Evolutionary conservation across 2,113 vertebrate species (phyloP), one percentile per base, ranked within the genome.

Genomic region (Echinops telfairi): DNA sequence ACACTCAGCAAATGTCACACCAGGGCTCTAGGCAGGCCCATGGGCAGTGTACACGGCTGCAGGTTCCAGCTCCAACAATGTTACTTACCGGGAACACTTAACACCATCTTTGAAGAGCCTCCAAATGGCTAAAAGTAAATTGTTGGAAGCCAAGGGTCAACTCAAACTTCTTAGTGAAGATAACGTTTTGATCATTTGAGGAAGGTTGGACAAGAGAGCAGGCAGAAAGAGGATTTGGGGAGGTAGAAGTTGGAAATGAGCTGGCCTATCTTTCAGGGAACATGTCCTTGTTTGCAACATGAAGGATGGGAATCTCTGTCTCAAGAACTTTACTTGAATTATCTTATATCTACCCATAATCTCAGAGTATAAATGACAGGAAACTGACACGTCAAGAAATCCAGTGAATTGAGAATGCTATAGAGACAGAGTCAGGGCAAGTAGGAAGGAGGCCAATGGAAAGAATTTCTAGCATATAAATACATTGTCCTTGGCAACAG

Each of bases 1-100:
- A 3, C 16, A 6, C 15, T 57, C 4, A 3, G 23, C 57, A 31
- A 40, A 15, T 0, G 17, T 15, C 0, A 0, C 75, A n/a, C 29
- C 29, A 89, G 53, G 20, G n/a, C 17, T 25, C 15, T 0, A 36
- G 11, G 31, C 16, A 33, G 15, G n/a, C 68, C 14, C 68, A 70
- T 8, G 3, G 29, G 66, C 68, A 71, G 36, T 29, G 47, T 5
- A 8, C 19, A 1, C 0, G 53, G n/a, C 57, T 76, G 78, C 53
- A 17, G 27, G 47, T 11, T n/a, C 23, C 73, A 31, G 53, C 27
- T 33, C 27, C 53, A 19, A 19, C 57, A 38, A 33, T 64, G 70
- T 5, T 62, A 71, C 29, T 22, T 15, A 31, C 17, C 68, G 31
- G 29, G 31, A 58, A 38, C 22, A n/a, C 11, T 60, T 36, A 62